These are phyloP conservation scores for Porites rus DNA, from an alignment of 92 coral and sea anemone species.

Conservation along the genomic window DNA sequence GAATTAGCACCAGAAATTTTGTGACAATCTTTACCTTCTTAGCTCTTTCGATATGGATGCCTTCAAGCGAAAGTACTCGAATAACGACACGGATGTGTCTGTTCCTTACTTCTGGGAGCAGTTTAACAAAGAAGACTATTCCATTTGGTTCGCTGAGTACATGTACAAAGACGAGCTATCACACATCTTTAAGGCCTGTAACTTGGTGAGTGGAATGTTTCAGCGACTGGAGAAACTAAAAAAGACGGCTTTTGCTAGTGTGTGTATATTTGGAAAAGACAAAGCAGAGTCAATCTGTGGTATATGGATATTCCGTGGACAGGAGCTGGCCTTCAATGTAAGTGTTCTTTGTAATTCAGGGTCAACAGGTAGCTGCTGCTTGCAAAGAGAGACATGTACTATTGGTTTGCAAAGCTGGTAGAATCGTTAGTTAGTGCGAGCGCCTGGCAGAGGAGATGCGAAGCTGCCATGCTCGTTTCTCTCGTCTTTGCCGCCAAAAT, in stretches of 20 bases:
- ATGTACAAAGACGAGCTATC: conserved; percentile 69
- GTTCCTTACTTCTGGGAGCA: conserved; percentile 94
- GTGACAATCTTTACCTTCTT: not conserved
- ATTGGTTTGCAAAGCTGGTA: too few relatives aligned
- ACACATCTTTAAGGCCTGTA: conserved; percentile 84
- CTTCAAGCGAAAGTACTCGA: conserved; percentile 83
- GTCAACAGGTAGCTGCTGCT: too few relatives aligned
- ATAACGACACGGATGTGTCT: conserved; percentile 81
- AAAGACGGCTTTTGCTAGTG: conserved; percentile 86
- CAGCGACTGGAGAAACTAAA: conserved; percentile 85
- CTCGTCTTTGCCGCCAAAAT: too few relatives aligned
- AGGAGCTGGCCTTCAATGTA: conserved; percentile 83
- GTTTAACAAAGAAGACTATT: conserved; percentile 90
- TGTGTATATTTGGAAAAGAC: conserved; percentile 79
- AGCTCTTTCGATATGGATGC: conserved; percentile 91
- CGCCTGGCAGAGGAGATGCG: too few relatives aligned
- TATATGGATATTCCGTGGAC: conserved; percentile 87
- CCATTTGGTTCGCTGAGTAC: conserved; percentile 92
- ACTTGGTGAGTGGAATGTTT: conserved; percentile 90
- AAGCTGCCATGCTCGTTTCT: too few relatives aligned
- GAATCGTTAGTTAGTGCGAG: too few relatives aligned
- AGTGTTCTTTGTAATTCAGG: conserved; percentile 24
- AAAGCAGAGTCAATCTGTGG: conserved; percentile 55
- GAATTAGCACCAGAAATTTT: too few relatives aligned
- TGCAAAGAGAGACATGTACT: too few relatives aligned